Percentiles rank a stretch among this genome's conserved stretches.
Conservation (phyloP, 2,888 invertebrate species). For the Papilio elwesi region DNA sequence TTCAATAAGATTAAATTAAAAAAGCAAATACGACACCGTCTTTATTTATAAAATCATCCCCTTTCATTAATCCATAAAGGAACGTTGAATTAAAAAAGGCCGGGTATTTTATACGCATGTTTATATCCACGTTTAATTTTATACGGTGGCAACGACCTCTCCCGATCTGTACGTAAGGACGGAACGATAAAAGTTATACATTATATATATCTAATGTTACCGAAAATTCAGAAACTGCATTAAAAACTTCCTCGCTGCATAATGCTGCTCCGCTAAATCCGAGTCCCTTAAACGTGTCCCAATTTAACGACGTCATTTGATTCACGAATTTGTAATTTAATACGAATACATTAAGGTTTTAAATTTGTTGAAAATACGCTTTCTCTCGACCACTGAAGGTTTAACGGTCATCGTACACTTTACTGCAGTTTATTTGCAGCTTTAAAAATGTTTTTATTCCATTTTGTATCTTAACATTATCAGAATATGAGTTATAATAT, state of each 20-base stretch:
- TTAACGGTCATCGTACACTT: slow-evolving; percentile 46
- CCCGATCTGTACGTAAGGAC: slow-evolving; percentile 42
- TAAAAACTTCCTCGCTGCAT: slow-evolving; percentile 48
- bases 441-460: slow-evolving; percentile 41
- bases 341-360: slow-evolving; percentile 38
- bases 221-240: slow-evolving; percentile 51
- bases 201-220: slow-evolving; percentile 53
- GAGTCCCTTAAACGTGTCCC: slow-evolving; percentile 46
- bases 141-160: slow-evolving; percentile 76
- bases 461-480: slow-evolving; percentile 38
- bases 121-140: slow-evolving; percentile 82
- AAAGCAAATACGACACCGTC: slow-evolving; percentile 44
- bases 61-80: slow-evolving; percentile 53
- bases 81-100: slow-evolving; percentile 68
- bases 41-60: slow-evolving; percentile 58
- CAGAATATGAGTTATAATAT: slow-evolving; percentile 40
- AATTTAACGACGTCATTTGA: slow-evolving; percentile 41
- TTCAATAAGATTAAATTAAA: slow-evolving; percentile 30
- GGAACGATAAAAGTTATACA: slow-evolving; percentile 47
- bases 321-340: slow-evolving; percentile 44
- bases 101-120: slow-evolving; percentile 76
- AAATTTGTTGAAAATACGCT: slow-evolving; percentile 36
- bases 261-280: slow-evolving; percentile 39
- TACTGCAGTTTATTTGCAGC: slow-evolving; percentile 44
- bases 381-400: slow-evolving; percentile 35